Conservation (phyloP, 2,797 vertebrate species). For the Pteropus rufus region DNA sequence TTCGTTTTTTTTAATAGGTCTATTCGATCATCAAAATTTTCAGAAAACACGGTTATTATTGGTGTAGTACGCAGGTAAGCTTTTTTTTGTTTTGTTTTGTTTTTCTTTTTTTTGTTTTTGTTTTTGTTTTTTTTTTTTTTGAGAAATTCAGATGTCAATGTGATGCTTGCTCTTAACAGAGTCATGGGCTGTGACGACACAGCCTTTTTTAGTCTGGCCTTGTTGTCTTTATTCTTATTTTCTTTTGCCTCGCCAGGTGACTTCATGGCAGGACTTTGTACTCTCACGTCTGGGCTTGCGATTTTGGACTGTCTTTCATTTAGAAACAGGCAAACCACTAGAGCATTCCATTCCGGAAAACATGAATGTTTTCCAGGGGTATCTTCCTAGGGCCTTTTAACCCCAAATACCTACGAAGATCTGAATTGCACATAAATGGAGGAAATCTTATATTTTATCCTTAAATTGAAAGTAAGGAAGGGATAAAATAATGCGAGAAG, state of each 20-base stretch:
- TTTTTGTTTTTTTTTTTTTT: background rate
- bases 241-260: background rate
- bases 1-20: conserved; percentile 86
- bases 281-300: background rate
- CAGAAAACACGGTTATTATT: conserved; percentile 97
- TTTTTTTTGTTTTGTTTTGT: background rate
- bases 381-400: background rate
- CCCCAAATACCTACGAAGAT: background rate
- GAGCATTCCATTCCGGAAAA: background rate
- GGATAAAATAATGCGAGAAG: background rate
- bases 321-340: background rate
- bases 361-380: background rate
- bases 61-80: conserved; percentile 96
- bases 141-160: background rate
- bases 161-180: background rate
- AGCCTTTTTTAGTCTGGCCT: background rate
- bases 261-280: background rate
- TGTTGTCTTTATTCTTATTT: background rate
- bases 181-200: background rate
- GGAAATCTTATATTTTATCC: background rate
- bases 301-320: background rate
- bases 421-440: background rate
- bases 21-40: conserved; percentile 92
- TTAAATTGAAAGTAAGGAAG: background rate
- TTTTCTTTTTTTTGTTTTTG: background rate